phyloP scores from a whole-genome alignment of 2,113 vertebrate species.

The Amphiprion percula region DNA sequence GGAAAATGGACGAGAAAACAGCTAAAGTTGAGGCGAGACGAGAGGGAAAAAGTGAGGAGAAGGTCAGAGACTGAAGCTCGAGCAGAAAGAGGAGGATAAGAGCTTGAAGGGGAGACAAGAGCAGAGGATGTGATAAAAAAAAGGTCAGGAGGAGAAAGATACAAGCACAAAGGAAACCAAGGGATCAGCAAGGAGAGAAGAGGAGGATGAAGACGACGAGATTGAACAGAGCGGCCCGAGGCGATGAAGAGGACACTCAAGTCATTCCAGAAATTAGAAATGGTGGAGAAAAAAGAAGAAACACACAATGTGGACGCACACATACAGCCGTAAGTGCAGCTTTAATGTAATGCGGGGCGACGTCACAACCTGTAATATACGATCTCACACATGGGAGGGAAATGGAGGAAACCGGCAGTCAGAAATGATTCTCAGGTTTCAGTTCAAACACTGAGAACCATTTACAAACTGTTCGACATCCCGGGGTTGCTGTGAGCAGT shows the following conservation, averaged over 20 bases:
- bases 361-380: constrained; percentile 12
- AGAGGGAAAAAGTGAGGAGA: neutral
- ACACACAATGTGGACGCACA: neutral
- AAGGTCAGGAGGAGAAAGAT: constrained; percentile 45
- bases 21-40: neutral
- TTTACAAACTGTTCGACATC: constrained; percentile 12
- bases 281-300: neutral
- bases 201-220: constrained; percentile 44
- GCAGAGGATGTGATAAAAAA: constrained; percentile 22
- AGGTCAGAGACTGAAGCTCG: constrained; percentile 39
- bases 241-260: constrained; percentile 37
- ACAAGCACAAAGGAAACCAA: constrained; percentile 55
- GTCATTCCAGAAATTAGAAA: constrained; percentile 51
- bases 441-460: neutral
- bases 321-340: constrained; percentile 10
- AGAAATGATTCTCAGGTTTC: constrained; percentile 14
- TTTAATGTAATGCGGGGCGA: constrained; percentile 28
- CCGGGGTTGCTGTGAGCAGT: neutral
- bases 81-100: constrained; percentile 5
- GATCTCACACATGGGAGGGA: constrained; percentile 2
- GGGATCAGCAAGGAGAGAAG: constrained; percentile 47
- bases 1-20: too few relatives aligned
- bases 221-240: constrained; percentile 32
- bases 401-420: neutral
- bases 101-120: constrained; percentile 1